Base-by-base conservation (phyloP, 2,888 invertebrate species). In the Amblyjoppa proteus region DNA sequence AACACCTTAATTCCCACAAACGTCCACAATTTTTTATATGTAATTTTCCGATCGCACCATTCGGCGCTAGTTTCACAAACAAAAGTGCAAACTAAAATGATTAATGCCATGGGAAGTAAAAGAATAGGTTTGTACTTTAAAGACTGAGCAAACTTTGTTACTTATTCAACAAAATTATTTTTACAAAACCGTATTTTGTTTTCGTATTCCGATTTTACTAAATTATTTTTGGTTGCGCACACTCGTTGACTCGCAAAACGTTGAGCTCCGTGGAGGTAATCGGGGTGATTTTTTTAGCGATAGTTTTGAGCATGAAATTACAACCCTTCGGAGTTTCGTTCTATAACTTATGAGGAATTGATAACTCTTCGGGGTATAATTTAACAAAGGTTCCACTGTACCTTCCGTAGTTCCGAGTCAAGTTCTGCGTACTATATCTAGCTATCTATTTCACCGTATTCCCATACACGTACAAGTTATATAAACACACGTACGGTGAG, bases 401-500 rank as follows among this genome's bases (percentile, higher is more conserved):
- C 45, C 45, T 49, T 49, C 16, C 45, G 13, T 5, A 16, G 45
- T 16, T 49, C 16, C 1, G 45, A 49, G 45, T 16, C 58, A 28
- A 34, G 31, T 64, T 70, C 78, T 38, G 64, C 64, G 20, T 71
- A 56, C 34, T 53, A 9, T 58, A 73, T 68, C 64, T 56, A 68
- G 56, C 64, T 58, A 77, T 56, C 31, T 25, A 64, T 56, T 58
- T 64, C 64, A 79, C 69, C 49, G 28, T 56, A 66, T 53, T 28
- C 68, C 34, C 61, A 58, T 58, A 70, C 64, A 34, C 64, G 16
- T 16, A 4, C 31, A 34, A 3, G 6, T 34, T 34, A 64, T 64
- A 25, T 16, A 31, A 49, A 16, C 20, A 53, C 25, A 61, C 25
- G 28, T n/a, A 28, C 77, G 79, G 61, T 64, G 85, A 86, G 87